A percentile compares a stretch with the other conserved stretches of the same genome.
Evolutionary conservation across 2,113 vertebrate species (phyloP).

Genomic region (Cathartes aura): DNA sequence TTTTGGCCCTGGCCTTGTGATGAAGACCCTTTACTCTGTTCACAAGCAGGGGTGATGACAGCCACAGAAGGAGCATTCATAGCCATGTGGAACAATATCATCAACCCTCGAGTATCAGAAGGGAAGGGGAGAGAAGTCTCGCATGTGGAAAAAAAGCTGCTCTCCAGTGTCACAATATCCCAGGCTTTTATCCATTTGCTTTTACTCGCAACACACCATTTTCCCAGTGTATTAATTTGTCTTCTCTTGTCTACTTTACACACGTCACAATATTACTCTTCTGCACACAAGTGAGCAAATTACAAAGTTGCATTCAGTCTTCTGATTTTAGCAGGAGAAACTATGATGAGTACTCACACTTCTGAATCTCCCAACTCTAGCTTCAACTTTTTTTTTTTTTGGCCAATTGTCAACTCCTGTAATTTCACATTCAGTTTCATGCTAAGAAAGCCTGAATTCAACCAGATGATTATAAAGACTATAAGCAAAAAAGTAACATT

Average conservation of each 20-base stretch:
- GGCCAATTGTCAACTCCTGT: background rate
- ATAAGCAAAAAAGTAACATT: background rate
- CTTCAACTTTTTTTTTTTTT: background rate
- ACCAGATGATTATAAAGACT: background rate
- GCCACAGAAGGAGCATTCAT: background rate
- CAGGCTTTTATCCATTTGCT: background rate
- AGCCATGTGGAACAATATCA: background rate
- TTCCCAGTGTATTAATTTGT: background rate
- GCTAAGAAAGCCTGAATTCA: background rate
- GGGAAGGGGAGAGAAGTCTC: background rate
- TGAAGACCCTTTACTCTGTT: background rate
- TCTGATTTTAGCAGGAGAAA: background rate
- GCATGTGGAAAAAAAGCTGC: accelerated
- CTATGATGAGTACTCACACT: background rate
- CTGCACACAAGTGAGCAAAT: background rate
- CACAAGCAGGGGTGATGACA: background rate
- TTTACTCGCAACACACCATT: background rate
- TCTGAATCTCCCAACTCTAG: background rate
- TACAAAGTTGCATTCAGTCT: background rate
- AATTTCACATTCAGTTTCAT: background rate
- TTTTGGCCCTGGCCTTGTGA: background rate
- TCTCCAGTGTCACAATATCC: background rate
- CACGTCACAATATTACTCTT: background rate
- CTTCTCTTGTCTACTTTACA: background rate
- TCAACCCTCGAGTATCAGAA: background rate